These are phyloP conservation scores for Globicephala melas DNA, from an alignment of 2,113 vertebrate species.

Conservation along the genomic window DNA sequence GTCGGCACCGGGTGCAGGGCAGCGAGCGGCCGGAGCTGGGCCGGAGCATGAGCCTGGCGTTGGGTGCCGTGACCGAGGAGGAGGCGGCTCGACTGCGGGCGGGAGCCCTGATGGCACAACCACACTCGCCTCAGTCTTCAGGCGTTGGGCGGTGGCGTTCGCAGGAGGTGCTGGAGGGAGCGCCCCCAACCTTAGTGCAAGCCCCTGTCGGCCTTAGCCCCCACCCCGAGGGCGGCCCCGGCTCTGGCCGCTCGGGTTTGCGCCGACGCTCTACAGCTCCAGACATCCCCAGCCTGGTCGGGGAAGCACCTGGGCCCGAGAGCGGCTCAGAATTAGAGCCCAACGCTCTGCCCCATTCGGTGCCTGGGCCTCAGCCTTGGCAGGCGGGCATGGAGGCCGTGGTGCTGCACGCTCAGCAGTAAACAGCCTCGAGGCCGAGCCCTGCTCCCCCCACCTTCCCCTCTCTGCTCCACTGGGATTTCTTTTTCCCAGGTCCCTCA, in stretches of 20 bases:
- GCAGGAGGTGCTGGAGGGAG: constrained; percentile 67
- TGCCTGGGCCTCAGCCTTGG: constrained; percentile 51
- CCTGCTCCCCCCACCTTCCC: neutral
- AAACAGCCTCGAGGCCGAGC: neutral
- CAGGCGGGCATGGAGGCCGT: constrained; percentile 55
- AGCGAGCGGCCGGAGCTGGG: constrained; percentile 72
- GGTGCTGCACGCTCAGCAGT: constrained; percentile 64
- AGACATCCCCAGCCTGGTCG: constrained; percentile 76
- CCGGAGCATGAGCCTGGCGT: constrained; percentile 74
- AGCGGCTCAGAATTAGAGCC: constrained; percentile 51
- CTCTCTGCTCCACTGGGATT: neutral
- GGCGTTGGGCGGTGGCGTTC: constrained; percentile 74
- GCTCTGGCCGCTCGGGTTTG: constrained; percentile 67
- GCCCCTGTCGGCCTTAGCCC: constrained; percentile 66
- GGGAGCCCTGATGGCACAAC: constrained; percentile 49
- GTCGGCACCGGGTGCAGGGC: constrained; percentile 60
- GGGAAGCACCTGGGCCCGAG: constrained; percentile 49
- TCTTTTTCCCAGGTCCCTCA: neutral
- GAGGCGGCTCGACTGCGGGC: constrained; percentile 70
- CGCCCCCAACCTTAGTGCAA: constrained; percentile 41
- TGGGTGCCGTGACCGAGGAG: constrained; percentile 69
- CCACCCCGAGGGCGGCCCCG: constrained; percentile 51
- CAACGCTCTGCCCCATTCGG: constrained; percentile 50
- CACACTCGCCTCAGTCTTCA: constrained; percentile 67
- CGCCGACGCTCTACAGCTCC: constrained; percentile 77